Conservation (phyloP, 2,797 vertebrate genomes). For the Uromys caudimaculatus region DNA sequence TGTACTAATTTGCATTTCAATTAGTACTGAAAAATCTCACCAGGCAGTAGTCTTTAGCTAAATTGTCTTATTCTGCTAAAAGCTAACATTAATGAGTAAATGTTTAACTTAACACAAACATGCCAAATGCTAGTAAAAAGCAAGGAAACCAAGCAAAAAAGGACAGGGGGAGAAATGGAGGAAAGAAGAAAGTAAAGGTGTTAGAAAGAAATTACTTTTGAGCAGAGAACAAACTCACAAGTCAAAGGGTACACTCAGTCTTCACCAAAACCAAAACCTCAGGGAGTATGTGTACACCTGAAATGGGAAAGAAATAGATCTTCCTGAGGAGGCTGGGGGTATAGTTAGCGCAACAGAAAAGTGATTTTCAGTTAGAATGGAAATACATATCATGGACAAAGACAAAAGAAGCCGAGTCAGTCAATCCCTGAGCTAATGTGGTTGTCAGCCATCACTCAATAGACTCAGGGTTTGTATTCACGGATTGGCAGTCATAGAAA, state of each 20-base stretch:
- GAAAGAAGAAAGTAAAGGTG: too few species aligned
- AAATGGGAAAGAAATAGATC: not conserved
- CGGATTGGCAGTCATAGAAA: slow-evolving; percentile 2
- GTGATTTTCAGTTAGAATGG: not conserved
- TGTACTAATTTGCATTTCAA: slow-evolving; percentile 74
- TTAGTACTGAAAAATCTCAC: slow-evolving; percentile 67
- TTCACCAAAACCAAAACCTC: not conserved
- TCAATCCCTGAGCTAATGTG: not conserved
- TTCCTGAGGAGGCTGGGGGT: not conserved
- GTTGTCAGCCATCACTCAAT: slow-evolving; percentile 2
- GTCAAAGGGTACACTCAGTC: not conserved
- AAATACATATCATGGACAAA: not conserved
- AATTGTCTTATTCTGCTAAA: slow-evolving; percentile 69
- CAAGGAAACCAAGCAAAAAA: not conserved
- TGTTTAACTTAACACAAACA: slow-evolving; percentile 51
- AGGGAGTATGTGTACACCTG: not conserved
- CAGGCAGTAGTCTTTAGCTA: slow-evolving; percentile 58
- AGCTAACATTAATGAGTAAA: slow-evolving; percentile 65
- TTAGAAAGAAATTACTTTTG: not conserved
- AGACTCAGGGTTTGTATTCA: slow-evolving; percentile 2
- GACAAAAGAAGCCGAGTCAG: not conserved
- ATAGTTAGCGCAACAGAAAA: not conserved
- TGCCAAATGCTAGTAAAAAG: slow-evolving; percentile 11
- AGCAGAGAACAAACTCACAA: slow-evolving; percentile 22
- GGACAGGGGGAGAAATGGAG: not conserved